Evolutionary conservation across 2,888 invertebrate species (phyloP).

Genomic region (Biston stratarius): DNA sequence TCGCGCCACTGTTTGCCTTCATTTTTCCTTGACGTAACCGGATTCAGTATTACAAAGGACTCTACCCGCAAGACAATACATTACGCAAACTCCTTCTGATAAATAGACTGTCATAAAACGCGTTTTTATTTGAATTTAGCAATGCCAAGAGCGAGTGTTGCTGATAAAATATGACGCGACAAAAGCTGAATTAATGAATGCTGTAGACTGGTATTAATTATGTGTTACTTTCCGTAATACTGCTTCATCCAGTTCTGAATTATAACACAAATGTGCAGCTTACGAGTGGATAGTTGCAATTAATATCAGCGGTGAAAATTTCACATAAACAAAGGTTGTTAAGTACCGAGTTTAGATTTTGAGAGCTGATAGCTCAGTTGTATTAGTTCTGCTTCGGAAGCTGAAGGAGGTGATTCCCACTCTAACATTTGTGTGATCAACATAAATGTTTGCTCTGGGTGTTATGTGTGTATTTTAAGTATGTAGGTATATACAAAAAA

Average conservation of each 20-base stretch:
- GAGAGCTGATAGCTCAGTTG: no score
- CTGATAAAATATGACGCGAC: slow-evolving; percentile 65
- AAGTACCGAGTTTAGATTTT: no score
- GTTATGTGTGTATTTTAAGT: no score
- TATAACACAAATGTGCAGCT: neutral
- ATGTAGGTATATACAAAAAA: no score
- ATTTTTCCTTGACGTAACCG: slow-evolving; percentile 11
- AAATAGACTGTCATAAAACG: slow-evolving; percentile 59
- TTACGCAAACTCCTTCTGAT: slow-evolving; percentile 55
- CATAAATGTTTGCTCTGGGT: no score
- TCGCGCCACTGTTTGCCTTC: neutral
- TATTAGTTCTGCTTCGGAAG: no score
- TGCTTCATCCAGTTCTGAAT: slow-evolving; percentile 24
- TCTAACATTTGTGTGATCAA: no score
- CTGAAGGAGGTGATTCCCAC: no score
- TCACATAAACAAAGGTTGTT: no score
- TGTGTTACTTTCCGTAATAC: slow-evolving; percentile 50
- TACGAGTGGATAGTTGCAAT: no score
- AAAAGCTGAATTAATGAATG: slow-evolving; percentile 71
- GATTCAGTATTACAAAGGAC: neutral
- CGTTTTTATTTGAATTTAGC: slow-evolving; percentile 51
- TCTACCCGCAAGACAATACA: slow-evolving; percentile 29
- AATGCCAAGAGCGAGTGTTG: slow-evolving; percentile 42
- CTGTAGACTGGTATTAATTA: slow-evolving; percentile 66
- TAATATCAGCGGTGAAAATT: no score